phyloP scores from a whole-genome alignment of 2,888 invertebrate species.

The Nephrotoma appendiculata region DNA sequence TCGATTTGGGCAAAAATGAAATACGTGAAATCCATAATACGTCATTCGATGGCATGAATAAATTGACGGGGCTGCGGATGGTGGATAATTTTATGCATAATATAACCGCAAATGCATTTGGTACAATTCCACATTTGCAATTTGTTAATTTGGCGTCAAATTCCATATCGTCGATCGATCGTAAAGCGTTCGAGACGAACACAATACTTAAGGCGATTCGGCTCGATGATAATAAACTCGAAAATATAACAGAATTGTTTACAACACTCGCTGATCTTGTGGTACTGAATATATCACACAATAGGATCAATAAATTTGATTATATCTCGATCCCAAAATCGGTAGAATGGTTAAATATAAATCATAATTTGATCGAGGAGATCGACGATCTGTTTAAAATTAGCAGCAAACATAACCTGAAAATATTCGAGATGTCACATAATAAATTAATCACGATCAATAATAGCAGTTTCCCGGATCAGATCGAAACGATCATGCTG shows the following conservation, averaged over 20 bases:
- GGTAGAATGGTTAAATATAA: constrained; percentile 68
- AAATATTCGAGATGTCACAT: constrained; percentile 62
- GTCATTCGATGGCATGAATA: constrained; percentile 57
- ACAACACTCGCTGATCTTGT: constrained; percentile 55
- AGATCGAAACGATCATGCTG: constrained; percentile 52
- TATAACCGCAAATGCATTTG: constrained; percentile 59
- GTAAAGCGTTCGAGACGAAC: constrained; percentile 61
- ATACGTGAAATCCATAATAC: constrained; percentile 55
- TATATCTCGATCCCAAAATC: constrained; percentile 61
- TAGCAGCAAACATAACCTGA: constrained; percentile 46
- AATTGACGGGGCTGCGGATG: constrained; percentile 58
- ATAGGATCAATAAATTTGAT: constrained; percentile 64
- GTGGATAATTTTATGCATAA: constrained; percentile 67
- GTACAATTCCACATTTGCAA: constrained; percentile 52
- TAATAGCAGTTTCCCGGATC: constrained; percentile 55
- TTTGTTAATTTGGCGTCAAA: constrained; percentile 70
- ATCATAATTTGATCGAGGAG: constrained; percentile 60
- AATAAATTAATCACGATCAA: constrained; percentile 54
- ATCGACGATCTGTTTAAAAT: constrained; percentile 58
- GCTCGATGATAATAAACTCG: constrained; percentile 61
- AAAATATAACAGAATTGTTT: constrained; percentile 64
- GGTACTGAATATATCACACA: constrained; percentile 69
- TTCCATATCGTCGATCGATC: constrained; percentile 59
- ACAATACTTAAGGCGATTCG: constrained; percentile 57
- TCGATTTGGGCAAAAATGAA: constrained; percentile 70